Evolutionary conservation across 2,888 invertebrate species (phyloP), one percentile per base, ranked within the genome.

Genomic region (Cylindroiulus punctatus): DNA sequence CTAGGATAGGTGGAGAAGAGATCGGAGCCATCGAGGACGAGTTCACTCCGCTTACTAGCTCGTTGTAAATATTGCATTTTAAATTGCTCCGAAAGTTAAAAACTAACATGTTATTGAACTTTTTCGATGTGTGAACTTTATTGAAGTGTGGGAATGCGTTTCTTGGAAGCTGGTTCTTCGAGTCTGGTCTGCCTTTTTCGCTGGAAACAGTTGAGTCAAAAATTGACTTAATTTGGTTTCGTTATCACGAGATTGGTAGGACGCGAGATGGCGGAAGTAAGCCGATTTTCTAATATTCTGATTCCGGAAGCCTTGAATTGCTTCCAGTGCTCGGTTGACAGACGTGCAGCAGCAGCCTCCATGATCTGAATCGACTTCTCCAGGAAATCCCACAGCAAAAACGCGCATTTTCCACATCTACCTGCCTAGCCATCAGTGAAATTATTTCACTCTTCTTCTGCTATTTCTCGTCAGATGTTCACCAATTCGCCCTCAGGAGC

Each of bases 371-470:
- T 65, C 65, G 65, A 65, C 65, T n/a, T 26, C 26, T 12, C 26
- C n/a, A 26, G 2, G 26, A 65, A 65, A 65, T 65, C 65, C 65
- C 19, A 10, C 10, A 26, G 65, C 65, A 65, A 5, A 65, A 65
- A 65, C 7, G 26, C 26, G 26, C 12, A 65, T 65, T 65, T 65
- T 65, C 26, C 22, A 65, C 65, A 26, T 26, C 26, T 3, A 26
- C 65, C 65, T 65, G 65, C 22, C 65, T 26, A 65, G 26, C 65
- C 65, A 65, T 65, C 65, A 26, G 65, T 65, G 65, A 65, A 65
- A 52, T 65, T 65, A 65, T 26, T 26, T 65, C 65, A 65, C 65
- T 65, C 26, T 65, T 26, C 65, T 65, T 65, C 26, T 65, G 65
- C 65, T 26, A 26, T 65, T 26, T 65, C 26, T 65, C 12, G 26